These are phyloP conservation scores for Marisa cornuarietis DNA, from an alignment of 1,140 invertebrate genomes.

Conservation along the genomic window DNA sequence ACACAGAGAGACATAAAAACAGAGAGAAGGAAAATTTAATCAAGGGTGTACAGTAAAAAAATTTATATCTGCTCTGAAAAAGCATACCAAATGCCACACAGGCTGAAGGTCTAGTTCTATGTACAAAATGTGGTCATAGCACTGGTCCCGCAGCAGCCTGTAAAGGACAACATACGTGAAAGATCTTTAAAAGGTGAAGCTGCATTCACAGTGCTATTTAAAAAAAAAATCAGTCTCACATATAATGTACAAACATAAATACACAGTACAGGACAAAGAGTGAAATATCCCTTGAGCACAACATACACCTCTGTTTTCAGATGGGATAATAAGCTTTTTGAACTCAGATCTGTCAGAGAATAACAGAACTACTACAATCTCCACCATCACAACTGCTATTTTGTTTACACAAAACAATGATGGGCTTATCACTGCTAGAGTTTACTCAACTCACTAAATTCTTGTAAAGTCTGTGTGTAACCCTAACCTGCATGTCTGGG, in stretches of 20 bases:
- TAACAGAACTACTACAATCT: no score
- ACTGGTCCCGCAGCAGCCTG: slow-evolving; percentile 77
- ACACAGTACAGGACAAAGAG: no score
- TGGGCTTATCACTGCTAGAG: no score
- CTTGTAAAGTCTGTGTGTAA: no score
- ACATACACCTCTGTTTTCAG: no score
- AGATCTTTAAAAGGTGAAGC: not conserved
- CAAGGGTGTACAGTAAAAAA: not conserved
- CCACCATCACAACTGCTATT: not conserved
- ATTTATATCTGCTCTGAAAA: not conserved
- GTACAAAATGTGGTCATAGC: slow-evolving; percentile 80
- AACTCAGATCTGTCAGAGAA: no score
- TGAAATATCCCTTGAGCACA: no score
- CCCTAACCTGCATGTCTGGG: slow-evolving; percentile 75
- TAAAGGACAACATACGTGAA: slow-evolving; percentile 21
- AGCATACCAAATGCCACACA: slow-evolving; percentile 71
- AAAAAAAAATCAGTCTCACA: not conserved
- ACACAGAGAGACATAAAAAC: not conserved
- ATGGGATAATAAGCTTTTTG: no score
- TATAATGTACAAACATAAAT: no score
- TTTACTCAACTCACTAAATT: no score
- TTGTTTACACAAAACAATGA: no score
- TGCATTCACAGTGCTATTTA: not conserved
- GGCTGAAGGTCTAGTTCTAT: slow-evolving; percentile 77
- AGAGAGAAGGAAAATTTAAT: not conserved